Conservation (phyloP, 2,113 vertebrate genomes). For the Riparia riparia region DNA sequence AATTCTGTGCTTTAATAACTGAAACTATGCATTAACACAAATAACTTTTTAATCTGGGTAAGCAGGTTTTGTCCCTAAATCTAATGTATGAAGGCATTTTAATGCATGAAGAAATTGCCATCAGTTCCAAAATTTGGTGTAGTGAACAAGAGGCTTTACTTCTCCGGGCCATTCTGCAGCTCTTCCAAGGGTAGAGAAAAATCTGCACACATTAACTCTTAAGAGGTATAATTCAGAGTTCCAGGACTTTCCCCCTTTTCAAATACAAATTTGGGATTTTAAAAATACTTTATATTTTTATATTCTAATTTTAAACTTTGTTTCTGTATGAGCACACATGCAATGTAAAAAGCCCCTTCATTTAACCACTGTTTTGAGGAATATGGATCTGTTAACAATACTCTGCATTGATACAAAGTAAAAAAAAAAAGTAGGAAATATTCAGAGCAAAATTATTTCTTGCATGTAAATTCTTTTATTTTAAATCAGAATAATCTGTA, state of each 20-base stretch:
- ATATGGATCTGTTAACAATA: background rate
- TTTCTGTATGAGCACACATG: background rate
- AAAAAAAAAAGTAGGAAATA: background rate
- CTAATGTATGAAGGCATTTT: background rate
- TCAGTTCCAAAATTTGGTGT: background rate
- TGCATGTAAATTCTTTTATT: background rate
- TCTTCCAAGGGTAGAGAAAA: background rate
- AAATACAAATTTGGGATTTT: background rate
- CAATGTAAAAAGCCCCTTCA: background rate
- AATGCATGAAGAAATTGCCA: background rate
- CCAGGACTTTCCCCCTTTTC: background rate
- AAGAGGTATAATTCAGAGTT: background rate
- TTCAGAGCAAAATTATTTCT: conserved; percentile 2
- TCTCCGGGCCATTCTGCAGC: background rate
- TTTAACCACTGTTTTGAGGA: background rate
- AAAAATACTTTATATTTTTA: background rate
- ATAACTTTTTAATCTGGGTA: conserved; percentile 5
- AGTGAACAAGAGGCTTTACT: background rate
- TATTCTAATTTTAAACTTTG: background rate
- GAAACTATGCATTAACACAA: background rate
- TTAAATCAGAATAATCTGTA: background rate
- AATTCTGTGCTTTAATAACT: conserved; percentile 23
- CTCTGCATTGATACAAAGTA: background rate
- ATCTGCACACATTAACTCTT: background rate
- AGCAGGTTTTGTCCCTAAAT: conserved; percentile 13